Evolutionary conservation across 2,888 invertebrate genomes (phyloP), one percentile per base, ranked within the genome.

Genomic region (Kuschelorhynchus macadamiae): DNA sequence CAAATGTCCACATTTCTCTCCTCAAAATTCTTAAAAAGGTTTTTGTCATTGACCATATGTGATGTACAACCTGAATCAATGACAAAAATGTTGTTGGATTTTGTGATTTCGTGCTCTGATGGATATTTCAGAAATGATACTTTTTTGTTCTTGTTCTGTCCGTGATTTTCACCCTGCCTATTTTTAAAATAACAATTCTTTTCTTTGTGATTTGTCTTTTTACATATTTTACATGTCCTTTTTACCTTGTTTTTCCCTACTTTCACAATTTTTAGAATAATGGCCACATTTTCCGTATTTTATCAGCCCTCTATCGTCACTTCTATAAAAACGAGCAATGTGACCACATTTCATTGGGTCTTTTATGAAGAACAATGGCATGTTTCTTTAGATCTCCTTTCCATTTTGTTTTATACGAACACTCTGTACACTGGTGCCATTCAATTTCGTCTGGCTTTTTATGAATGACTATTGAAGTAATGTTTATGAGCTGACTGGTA

Each of bases 61-160:
- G 62, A 47, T 14, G 68, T 52, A 11, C 17, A 53, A 18, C 68
- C 61, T 4, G 67, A 70, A 25, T 72, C 68, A 2, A 72, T 53
- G 7, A 71, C 36, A 2, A 7, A 3, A 3, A 3, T 25, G 25
- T 25, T 3, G 3, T 25, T 25, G 25, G 25, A n/a, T n/a, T n/a
- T n/a, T 20, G 14, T 30, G n/a, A 9, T 30, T 32, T 33, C 14
- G 12, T 50, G 53, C 53, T 55, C 60, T 32, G 9, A 32, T 18
- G 60, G 1, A 47, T 57, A 64, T 5, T 50, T 11, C 18, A 59
- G 20, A 20, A 21, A 20, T 14, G 47, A n/a, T n/a, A n/a, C n/a
- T n/a, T n/a, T n/a, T n/a, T n/a, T n/a, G n/a, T n/a, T n/a, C n/a
- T n/a, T n/a, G n/a, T n/a, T n/a, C n/a, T n/a, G n/a, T n/a, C n/a